These are phyloP conservation scores for Mohoua ochrocephala DNA, from an alignment of 2,113 vertebrate genomes.

Conservation along the genomic window DNA sequence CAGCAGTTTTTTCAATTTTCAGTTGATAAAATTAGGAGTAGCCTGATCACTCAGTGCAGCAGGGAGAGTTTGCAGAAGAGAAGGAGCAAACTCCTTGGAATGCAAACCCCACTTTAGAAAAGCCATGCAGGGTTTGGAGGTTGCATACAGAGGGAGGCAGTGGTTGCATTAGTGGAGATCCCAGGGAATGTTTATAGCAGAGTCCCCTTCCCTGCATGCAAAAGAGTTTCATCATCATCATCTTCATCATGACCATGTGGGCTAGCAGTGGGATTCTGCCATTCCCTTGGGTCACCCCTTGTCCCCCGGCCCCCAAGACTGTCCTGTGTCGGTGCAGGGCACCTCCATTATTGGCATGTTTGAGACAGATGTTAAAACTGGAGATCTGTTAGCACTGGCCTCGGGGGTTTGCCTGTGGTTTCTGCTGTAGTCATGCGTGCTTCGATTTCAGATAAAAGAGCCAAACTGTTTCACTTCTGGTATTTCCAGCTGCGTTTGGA, in stretches of 20 bases:
- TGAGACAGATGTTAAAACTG: conserved; percentile 65
- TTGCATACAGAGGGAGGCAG: neutral
- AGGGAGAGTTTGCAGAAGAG: neutral
- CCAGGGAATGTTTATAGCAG: neutral
- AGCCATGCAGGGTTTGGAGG: neutral
- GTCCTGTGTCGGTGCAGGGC: neutral
- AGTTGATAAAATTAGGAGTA: neutral
- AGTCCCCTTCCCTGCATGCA: conserved; percentile 30
- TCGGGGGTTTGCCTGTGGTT: conserved; percentile 32
- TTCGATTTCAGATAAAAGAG: conserved; percentile 63
- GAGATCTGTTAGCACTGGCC: conserved; percentile 27
- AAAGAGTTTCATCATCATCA: conserved; percentile 24
- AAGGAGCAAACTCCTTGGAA: neutral
- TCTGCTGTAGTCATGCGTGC: conserved; percentile 55
- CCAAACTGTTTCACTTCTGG: conserved; percentile 64
- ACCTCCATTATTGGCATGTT: conserved; percentile 22
- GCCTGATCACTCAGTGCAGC: neutral
- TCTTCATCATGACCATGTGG: conserved; percentile 8
- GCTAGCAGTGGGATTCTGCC: conserved; percentile 36
- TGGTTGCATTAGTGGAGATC: neutral
- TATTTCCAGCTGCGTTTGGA: conserved; percentile 66
- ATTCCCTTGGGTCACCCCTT: conserved; percentile 15
- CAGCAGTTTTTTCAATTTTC: neutral
- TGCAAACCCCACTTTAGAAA: neutral
- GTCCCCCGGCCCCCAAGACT: neutral